These are phyloP conservation scores for Orius insidiosus DNA, from an alignment of 1,140 invertebrate genomes.

Conservation along the genomic window DNA sequence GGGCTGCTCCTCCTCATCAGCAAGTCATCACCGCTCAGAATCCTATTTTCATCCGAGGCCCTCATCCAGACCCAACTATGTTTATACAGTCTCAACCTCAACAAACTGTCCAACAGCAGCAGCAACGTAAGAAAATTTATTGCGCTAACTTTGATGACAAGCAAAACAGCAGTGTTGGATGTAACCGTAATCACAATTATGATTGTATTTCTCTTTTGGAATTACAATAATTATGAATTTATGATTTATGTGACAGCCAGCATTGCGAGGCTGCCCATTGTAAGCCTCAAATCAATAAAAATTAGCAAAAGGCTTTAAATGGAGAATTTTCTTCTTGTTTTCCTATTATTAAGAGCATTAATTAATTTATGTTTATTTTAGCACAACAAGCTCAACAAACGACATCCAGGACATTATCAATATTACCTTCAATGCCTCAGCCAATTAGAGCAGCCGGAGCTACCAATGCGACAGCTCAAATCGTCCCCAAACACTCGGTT, in stretches of 20 bases:
- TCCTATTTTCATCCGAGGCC: constrained; percentile 66
- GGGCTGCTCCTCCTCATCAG: constrained; percentile 35
- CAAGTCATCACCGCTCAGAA: constrained; percentile 34
- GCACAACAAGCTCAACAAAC: too few relatives aligned
- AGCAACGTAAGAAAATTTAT: constrained; percentile 8
- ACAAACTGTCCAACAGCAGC: constrained; percentile 32
- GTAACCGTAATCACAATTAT: neutral
- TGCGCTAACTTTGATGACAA: too few relatives aligned
- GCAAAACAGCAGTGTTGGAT: neutral
- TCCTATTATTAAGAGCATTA: neutral
- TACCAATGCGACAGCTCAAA: neutral
- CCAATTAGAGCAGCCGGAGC: constrained; percentile 46
- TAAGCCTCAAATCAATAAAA: too few relatives aligned
- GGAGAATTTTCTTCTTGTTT: constrained; percentile 1
- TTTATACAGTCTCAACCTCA: constrained; percentile 68
- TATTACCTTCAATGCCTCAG: constrained; percentile 23
- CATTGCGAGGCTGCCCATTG: too few relatives aligned
- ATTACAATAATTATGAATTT: too few relatives aligned
- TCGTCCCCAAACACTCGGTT: constrained; percentile 17
- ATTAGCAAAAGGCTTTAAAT: neutral
- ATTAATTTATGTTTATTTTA: neutral
- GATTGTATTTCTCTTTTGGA: too few relatives aligned
- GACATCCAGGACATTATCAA: constrained; percentile 21
- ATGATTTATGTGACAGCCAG: too few relatives aligned
- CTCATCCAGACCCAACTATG: constrained; percentile 54